Evolutionary conservation across 30 jellyfish, hydroid and myxozoan species (phyloP).

Genomic region (Clytia hemisphaerica): DNA sequence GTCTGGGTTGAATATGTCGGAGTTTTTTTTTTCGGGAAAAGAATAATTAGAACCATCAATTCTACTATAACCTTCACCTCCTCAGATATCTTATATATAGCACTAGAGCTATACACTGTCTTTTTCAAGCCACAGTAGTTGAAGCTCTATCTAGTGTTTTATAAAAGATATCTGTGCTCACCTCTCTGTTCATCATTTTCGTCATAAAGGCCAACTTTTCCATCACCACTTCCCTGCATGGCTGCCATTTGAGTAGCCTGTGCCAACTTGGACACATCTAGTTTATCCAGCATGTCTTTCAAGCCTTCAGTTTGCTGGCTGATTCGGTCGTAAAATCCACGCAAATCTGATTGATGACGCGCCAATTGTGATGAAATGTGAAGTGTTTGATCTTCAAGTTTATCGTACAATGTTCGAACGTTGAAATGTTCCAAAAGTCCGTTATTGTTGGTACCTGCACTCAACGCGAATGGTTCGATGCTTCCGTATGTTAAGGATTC

Average conservation of each 20-base stretch:
- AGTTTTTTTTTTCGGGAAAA: too few relatives aligned
- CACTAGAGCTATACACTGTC: too few relatives aligned
- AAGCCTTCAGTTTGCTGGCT: slow-evolving; percentile 97
- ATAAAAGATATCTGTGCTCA: background rate
- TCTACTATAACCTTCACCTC: too few relatives aligned
- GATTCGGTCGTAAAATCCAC: slow-evolving; percentile 92
- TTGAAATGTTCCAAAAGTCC: slow-evolving; percentile 90
- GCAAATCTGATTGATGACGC: slow-evolving; percentile 89
- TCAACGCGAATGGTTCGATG: slow-evolving; percentile 33
- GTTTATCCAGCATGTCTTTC: slow-evolving; percentile 72
- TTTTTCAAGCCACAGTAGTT: background rate
- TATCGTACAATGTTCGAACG: slow-evolving; percentile 92
- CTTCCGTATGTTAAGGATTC: slow-evolving; percentile 89
- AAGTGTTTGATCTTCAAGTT: slow-evolving; percentile 91
- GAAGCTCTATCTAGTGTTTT: background rate
- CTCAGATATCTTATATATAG: too few relatives aligned
- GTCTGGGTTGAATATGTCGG: too few relatives aligned
- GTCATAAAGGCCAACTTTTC: slow-evolving; percentile 39
- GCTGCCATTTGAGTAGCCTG: slow-evolving; percentile 80
- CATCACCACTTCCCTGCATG: slow-evolving; percentile 58
- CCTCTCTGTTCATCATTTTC: slow-evolving; percentile 28
- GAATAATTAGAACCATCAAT: too few relatives aligned
- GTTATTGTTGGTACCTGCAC: slow-evolving; percentile 17
- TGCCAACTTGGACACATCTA: slow-evolving; percentile 76
- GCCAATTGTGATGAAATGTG: slow-evolving; percentile 96